These are phyloP conservation scores for Oryzaephilus surinamensis DNA, from an alignment of 1,140 invertebrate genomes.

Conservation along the genomic window DNA sequence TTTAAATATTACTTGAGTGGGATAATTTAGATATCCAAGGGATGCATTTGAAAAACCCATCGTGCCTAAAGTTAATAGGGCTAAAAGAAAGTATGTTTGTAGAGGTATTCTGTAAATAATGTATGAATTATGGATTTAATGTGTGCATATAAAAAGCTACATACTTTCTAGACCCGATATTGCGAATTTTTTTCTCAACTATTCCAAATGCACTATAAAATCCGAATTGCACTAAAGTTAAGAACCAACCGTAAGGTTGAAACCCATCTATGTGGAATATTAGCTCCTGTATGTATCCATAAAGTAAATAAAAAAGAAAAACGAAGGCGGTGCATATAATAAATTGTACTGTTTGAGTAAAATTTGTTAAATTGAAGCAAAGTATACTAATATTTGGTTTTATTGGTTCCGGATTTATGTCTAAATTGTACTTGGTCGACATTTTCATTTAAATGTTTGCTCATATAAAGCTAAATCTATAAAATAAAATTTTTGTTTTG, in stretches of 20 bases:
- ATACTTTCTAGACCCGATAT: slow-evolving; percentile 57
- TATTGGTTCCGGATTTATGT: slow-evolving; percentile 19
- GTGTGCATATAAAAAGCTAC: slow-evolving; percentile 15
- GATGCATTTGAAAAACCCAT: slow-evolving; percentile 95
- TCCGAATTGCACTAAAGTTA: slow-evolving; percentile 85
- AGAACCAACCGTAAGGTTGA: slow-evolving; percentile 81
- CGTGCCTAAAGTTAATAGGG: slow-evolving; percentile 80
- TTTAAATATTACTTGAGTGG: slow-evolving; percentile 88
- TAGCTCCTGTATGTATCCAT: slow-evolving; percentile 88
- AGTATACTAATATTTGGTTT: slow-evolving; percentile 49
- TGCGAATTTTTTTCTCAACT: slow-evolving; percentile 58
- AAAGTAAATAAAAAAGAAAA: slow-evolving; percentile 80
- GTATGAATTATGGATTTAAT: slow-evolving; percentile 2
- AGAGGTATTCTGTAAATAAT: slow-evolving; percentile 67
- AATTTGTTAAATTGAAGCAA: slow-evolving; percentile 61
- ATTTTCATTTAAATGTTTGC: too few relatives aligned
- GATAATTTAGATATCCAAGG: slow-evolving; percentile 92
- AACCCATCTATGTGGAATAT: slow-evolving; percentile 86
- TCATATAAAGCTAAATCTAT: too few relatives aligned
- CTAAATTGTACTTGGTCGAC: slow-evolving; percentile 6
- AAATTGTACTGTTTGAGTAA: slow-evolving; percentile 60
- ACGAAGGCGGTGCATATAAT: slow-evolving; percentile 63
- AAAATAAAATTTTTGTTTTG: too few relatives aligned
- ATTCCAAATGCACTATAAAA: slow-evolving; percentile 76
- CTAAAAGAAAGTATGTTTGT: slow-evolving; percentile 68